These are phyloP conservation scores for Oscheius sp. DNA, from an alignment of 2,888 invertebrate species.

Conservation along the genomic window DNA sequence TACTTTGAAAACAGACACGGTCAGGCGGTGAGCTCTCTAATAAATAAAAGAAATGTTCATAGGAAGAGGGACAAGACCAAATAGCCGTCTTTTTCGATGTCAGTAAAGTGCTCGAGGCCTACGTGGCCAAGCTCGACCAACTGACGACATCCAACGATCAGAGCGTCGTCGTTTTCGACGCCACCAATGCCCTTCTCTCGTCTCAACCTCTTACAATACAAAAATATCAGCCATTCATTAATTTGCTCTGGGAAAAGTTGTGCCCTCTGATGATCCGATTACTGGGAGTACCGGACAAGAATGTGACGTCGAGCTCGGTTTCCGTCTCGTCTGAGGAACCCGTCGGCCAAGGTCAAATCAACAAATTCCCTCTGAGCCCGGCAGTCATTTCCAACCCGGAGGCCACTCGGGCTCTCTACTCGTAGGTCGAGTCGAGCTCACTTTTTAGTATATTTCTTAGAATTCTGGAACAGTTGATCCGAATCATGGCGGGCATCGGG, in stretches of 20 bases:
- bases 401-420: conserved; percentile 64
- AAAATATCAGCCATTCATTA: conserved; percentile 60
- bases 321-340: conserved; percentile 38
- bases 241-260: conserved; percentile 63
- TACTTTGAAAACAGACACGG: conserved; percentile 67
- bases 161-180: conserved; percentile 55
- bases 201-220: conserved; percentile 58
- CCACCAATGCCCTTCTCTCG: conserved; percentile 61
- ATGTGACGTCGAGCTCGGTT: conserved; percentile 11
- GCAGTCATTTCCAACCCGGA: conserved; percentile 61
- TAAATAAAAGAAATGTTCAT: not conserved
- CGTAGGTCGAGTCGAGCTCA: conserved; percentile 46
- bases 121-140: conserved; percentile 57
- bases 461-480: conserved; percentile 67
- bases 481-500: conserved; percentile 57
- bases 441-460: conserved; percentile 41
- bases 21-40: conserved; percentile 7
- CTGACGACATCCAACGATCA: conserved; percentile 55
- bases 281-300: conserved; percentile 57
- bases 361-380: conserved; percentile 54
- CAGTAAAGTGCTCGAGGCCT: conserved; percentile 61
- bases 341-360: conserved; percentile 61
- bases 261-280: conserved; percentile 59
- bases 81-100: conserved; percentile 69
- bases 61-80: conserved; percentile 61